phyloP scores from a whole-genome alignment of 2,888 invertebrate species.

The Scaptomyza flava region DNA sequence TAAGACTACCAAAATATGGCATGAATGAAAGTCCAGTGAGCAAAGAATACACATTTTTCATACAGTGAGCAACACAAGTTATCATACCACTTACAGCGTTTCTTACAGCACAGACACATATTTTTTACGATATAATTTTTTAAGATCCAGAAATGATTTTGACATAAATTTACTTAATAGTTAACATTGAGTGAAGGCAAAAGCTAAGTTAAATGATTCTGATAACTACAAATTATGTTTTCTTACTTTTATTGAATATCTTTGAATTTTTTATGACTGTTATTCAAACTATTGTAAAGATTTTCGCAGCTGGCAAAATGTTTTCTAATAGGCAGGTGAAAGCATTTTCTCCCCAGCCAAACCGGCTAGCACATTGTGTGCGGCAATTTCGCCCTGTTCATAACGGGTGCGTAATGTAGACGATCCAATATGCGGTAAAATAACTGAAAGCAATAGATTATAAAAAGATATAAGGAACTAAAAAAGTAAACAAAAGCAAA shows the following conservation, averaged over 20 bases:
- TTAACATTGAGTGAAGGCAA: too few relatives aligned
- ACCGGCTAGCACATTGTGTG: conserved; percentile 91
- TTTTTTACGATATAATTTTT: not conserved
- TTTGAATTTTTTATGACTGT: conserved; percentile 13
- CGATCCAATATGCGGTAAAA: conserved; percentile 95
- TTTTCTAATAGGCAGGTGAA: conserved; percentile 86
- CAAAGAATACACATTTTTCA: not conserved
- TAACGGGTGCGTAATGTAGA: conserved; percentile 91
- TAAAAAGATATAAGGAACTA: not conserved
- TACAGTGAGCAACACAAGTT: not conserved
- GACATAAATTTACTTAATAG: too few relatives aligned
- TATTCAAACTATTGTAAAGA: conserved; percentile 26
- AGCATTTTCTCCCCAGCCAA: conserved; percentile 90
- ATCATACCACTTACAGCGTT: not conserved
- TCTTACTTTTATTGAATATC: too few relatives aligned
- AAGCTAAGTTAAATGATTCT: too few relatives aligned
- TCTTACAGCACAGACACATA: not conserved
- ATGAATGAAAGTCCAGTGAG: not conserved
- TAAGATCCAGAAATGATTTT: not conserved
- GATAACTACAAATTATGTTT: too few relatives aligned
- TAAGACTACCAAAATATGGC: not conserved
- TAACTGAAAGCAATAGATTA: conserved; percentile 85
- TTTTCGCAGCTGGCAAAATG: conserved; percentile 29
- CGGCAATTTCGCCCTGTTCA: conserved; percentile 91
- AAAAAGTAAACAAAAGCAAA: too few relatives aligned